A percentile compares a stretch with the other conserved stretches of the same genome.
These are phyloP conservation scores for Bombycilla garrulus DNA, from an alignment of 2,113 vertebrate species.

Conservation along the genomic window DNA sequence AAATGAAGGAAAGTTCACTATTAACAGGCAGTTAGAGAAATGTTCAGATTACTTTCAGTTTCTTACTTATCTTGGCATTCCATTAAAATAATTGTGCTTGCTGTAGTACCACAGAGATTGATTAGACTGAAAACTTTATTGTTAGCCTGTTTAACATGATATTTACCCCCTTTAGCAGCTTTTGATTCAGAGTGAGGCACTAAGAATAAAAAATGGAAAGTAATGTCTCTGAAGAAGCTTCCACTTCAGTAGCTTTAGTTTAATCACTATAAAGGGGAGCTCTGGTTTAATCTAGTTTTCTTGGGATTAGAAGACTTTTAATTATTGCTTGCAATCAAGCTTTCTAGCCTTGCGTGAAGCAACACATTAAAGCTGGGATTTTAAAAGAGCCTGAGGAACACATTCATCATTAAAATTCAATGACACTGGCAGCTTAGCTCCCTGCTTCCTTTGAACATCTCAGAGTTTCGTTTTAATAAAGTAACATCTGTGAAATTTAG, in stretches of 20 bases:
- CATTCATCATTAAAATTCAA: conserved; percentile 30
- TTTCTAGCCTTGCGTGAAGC: conserved; percentile 13
- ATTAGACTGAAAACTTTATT: conserved; percentile 62
- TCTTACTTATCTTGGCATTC: conserved; percentile 70
- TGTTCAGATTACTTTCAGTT: conserved; percentile 71
- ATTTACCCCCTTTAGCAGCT: conserved; percentile 57
- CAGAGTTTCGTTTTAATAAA: not conserved
- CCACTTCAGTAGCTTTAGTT: not conserved
- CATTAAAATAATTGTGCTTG: conserved; percentile 61
- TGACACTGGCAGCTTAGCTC: not conserved
- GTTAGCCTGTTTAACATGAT: conserved; percentile 46
- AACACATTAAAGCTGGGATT: conserved; percentile 58
- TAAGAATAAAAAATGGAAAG: not conserved
- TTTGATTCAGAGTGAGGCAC: not conserved
- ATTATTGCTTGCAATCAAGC: conserved; percentile 12
- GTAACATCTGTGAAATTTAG: not conserved
- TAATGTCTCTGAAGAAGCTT: not conserved
- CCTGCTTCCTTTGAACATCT: conserved; percentile 12
- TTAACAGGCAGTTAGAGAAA: conserved; percentile 65
- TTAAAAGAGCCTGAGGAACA: conserved; percentile 26
- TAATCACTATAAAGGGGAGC: not conserved
- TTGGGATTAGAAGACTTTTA: conserved; percentile 12
- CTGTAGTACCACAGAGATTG: conserved; percentile 58
- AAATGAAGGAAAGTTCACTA: conserved; percentile 59
- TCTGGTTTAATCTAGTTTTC: not conserved